A percentile compares a stretch with the other conserved stretches of the same genome.
phyloP scores from a whole-genome alignment of 2,797 vertebrate genomes.

The Zenarchopterus dispar region DNA sequence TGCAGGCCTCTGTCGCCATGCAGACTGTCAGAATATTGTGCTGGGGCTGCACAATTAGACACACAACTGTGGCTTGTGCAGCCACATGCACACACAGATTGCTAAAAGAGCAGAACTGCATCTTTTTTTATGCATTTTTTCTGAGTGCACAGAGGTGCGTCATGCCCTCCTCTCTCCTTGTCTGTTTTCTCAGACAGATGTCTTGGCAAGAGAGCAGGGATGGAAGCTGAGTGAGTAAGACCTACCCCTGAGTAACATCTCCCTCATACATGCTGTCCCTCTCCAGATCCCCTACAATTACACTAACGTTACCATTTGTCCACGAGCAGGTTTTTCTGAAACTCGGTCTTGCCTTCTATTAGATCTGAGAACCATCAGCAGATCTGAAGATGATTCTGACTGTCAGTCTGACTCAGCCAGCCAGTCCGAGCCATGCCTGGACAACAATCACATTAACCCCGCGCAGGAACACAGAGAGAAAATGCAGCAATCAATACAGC shows the following conservation, averaged over 20 bases:
- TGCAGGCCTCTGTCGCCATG: conserved; percentile 81
- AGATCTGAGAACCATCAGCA: conserved; percentile 78
- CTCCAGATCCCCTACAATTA: conserved; percentile 50
- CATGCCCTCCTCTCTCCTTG: conserved; percentile 56
- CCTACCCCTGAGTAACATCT: conserved; percentile 68
- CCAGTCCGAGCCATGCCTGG: conserved; percentile 65
- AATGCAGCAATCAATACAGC: conserved; percentile 74
- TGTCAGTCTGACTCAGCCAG: conserved; percentile 62
- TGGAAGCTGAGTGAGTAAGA: conserved; percentile 63
- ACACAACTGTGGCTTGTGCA: conserved; percentile 22
- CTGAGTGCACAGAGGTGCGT: conserved; percentile 16
- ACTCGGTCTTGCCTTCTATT: conserved; percentile 72
- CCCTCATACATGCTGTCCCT: conserved; percentile 32
- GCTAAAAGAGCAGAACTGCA: conserved; percentile 14
- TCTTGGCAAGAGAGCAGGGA: conserved; percentile 82
- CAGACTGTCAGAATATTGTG: conserved; percentile 73
- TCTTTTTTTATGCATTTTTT: conserved; percentile 23
- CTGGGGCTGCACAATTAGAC: conserved; percentile 67
- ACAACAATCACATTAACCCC: conserved; percentile 77
- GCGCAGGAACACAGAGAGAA: conserved; percentile 72
- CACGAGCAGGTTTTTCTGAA: conserved; percentile 78
- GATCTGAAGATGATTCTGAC: conserved; percentile 69
- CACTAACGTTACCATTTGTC: conserved; percentile 71
- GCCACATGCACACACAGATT: conserved; percentile 4
- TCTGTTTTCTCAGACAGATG: conserved; percentile 80